phyloP scores from a whole-genome alignment of 2,113 vertebrate genomes.

The Thymallus thymallus region DNA sequence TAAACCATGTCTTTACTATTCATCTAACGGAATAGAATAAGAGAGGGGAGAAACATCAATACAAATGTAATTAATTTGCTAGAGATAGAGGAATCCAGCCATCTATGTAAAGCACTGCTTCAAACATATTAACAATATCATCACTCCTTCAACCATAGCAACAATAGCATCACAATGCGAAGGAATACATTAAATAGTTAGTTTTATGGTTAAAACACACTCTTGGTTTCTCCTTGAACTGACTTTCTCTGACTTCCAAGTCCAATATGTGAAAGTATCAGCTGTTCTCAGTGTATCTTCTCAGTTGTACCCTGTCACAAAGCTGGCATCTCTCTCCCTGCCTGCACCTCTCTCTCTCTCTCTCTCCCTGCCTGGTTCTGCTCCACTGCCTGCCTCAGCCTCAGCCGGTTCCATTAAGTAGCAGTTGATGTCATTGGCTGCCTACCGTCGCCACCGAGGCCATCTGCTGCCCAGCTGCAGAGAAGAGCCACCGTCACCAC shows the following conservation, averaged over 20 bases:
- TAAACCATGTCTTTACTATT: conserved; percentile 17
- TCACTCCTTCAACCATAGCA: no score
- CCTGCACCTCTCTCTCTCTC: background rate
- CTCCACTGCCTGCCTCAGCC: background rate
- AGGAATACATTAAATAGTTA: no score
- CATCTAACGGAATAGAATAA: conserved; percentile 20
- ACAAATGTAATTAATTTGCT: conserved; percentile 38
- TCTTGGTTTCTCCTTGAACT: no score
- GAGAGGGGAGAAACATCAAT: conserved; percentile 25
- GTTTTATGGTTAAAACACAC: no score
- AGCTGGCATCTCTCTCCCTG: no score
- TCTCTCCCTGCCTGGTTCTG: background rate
- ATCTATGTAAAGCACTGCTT: conserved; percentile 12
- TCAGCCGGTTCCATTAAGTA: conserved; percentile 13
- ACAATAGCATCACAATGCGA: no score
- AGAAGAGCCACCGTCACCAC: conserved; percentile 22
- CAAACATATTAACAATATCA: no score
- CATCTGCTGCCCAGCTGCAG: conserved; percentile 38
- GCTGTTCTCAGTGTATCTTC: no score
- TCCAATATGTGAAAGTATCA: no score
- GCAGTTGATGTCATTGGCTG: conserved; percentile 20
- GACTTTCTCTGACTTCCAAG: no score
- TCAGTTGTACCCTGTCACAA: no score
- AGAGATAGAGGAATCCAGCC: conserved; percentile 26
- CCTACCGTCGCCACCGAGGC: conserved; percentile 21